A percentile compares a stretch with the other conserved stretches of the same genome.
These are phyloP conservation scores for Zaprionus tsacasi DNA, from an alignment of 1,140 invertebrate genomes.

Conservation along the genomic window DNA sequence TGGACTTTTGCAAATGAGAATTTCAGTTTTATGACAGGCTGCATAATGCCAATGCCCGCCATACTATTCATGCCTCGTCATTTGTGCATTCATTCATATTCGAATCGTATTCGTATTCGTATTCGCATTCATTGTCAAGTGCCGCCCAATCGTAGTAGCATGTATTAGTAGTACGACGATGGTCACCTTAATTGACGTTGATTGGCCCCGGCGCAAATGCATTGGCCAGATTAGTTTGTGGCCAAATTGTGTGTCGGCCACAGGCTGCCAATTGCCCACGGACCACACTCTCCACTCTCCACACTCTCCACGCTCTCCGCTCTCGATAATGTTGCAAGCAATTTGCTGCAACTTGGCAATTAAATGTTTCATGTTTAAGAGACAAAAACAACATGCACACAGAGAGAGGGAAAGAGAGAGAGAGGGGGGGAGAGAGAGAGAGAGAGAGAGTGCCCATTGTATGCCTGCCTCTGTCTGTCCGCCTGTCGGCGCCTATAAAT, in stretches of 20 bases:
- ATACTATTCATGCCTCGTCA: constrained; percentile 23
- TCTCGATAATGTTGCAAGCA: constrained; percentile 38
- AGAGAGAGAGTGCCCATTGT: background rate
- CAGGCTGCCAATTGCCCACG: constrained; percentile 19
- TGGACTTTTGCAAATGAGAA: constrained; percentile 65
- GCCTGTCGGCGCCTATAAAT: constrained; percentile 62
- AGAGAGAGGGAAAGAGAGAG: background rate
- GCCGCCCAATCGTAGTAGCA: background rate
- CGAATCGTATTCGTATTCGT: background rate
- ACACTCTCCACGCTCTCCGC: background rate
- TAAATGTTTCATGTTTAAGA: constrained; percentile 54
- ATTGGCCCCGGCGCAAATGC: constrained; percentile 40
- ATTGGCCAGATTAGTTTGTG: constrained; percentile 56
- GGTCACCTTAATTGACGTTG: constrained; percentile 46
- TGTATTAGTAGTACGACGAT: background rate
- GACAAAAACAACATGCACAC: constrained; percentile 19
- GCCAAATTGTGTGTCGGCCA: constrained; percentile 18
- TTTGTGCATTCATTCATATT: constrained; percentile 14
- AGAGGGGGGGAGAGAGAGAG: background rate
- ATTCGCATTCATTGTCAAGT: constrained; percentile 2
- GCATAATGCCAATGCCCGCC: constrained; percentile 3
- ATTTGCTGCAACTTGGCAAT: constrained; percentile 56
- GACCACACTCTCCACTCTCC: background rate
- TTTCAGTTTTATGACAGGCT: constrained; percentile 67
- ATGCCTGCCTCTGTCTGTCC: constrained; percentile 9